Evolutionary conservation across 92 coral and sea anemone species (phyloP).

Genomic region (Parazoanthus swiftii): DNA sequence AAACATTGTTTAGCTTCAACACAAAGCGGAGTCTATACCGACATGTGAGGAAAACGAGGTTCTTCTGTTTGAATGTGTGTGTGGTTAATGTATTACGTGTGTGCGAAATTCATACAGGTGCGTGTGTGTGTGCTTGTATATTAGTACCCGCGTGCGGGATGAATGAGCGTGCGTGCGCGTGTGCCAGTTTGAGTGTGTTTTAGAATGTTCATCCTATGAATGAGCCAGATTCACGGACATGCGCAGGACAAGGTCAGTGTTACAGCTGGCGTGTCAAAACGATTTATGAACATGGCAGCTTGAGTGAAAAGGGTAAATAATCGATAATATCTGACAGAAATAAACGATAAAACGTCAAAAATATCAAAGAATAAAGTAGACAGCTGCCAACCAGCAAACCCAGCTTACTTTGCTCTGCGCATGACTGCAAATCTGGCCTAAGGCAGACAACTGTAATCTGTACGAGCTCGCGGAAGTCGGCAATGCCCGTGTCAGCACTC

Average conservation of each 20-base stretch:
- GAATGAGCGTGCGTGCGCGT: background rate
- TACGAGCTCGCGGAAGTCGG: background rate
- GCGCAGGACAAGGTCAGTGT: no score
- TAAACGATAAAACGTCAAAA: no score
- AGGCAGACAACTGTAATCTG: background rate
- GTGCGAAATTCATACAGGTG: background rate
- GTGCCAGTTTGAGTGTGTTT: background rate
- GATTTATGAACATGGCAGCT: no score
- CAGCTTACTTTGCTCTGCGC: no score
- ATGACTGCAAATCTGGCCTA: background rate
- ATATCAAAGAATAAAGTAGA: no score
- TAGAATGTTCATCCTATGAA: background rate
- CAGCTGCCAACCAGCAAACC: no score
- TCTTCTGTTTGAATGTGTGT: background rate
- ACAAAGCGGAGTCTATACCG: background rate
- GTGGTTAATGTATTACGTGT: background rate
- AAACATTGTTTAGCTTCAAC: background rate
- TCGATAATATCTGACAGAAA: no score
- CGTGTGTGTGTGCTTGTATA: background rate
- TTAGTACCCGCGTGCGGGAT: background rate
- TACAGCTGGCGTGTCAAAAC: no score
- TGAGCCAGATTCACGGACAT: no score
- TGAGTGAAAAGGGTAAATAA: no score
- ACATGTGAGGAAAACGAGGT: background rate
- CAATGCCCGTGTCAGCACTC: background rate